A percentile compares a stretch with the other conserved stretches of the same genome.
Conservation (phyloP, 2,797 vertebrate genomes). For the Platyrinchus mystaceus region DNA sequence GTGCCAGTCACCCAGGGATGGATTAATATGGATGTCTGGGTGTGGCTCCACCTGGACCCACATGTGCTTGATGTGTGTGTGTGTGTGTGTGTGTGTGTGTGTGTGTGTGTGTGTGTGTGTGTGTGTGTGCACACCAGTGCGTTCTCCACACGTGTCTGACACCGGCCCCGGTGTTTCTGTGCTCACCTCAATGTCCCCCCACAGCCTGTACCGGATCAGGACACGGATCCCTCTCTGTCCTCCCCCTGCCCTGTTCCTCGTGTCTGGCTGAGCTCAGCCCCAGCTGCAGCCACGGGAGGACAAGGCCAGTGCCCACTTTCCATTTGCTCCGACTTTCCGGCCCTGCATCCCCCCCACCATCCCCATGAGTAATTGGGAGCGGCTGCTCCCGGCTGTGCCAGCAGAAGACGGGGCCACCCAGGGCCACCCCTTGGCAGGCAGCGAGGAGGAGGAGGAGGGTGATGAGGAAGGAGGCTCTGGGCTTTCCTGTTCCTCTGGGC, state of each 20-base stretch:
- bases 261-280: conserved; percentile 13
- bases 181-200: not conserved
- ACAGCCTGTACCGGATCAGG: not conserved
- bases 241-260: not conserved
- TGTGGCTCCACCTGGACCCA: fast-evolving
- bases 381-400: not conserved
- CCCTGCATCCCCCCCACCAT: conserved; percentile 8
- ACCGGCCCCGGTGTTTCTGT: fast-evolving
- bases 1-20: not conserved
- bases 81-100: no score
- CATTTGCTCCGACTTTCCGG: not conserved
- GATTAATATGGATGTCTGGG: fast-evolving
- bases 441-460: not conserved
- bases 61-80: fast-evolving
- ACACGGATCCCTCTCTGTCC: fast-evolving
- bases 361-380: conserved; percentile 53
- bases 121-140: fast-evolving
- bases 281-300: not conserved
- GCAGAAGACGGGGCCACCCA: not conserved
- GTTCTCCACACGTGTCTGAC: fast-evolving
- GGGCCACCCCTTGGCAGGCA: not conserved
- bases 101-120: no score
- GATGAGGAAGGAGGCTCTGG: not conserved
- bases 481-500: not conserved
- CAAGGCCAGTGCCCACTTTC: not conserved